Evolutionary conservation across 1,140 invertebrate genomes (phyloP).

Genomic region (Cephus cinctus): DNA sequence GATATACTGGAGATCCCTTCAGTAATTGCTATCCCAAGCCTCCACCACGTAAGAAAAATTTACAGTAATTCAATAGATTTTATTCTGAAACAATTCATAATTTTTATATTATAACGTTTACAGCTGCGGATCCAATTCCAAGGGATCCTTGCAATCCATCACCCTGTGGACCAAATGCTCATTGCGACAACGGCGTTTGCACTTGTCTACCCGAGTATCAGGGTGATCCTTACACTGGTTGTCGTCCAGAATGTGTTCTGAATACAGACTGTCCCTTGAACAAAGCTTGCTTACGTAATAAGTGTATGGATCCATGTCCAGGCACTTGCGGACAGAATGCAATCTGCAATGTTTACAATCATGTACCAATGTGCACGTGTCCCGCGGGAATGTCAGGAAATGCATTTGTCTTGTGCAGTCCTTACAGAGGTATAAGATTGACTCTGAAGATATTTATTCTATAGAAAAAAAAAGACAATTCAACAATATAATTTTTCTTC

Average conservation of each 20-base stretch:
- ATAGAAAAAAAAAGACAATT: background rate
- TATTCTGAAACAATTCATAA: slow-evolving; percentile 20
- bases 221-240: slow-evolving; percentile 67
- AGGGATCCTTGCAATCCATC: slow-evolving; percentile 44
- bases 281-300: too few species aligned
- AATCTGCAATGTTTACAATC: slow-evolving; percentile 64
- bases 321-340: slow-evolving; percentile 67
- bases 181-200: slow-evolving; percentile 59
- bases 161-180: slow-evolving; percentile 53
- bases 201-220: slow-evolving; percentile 65
- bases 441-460: background rate
- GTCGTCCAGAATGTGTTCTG: too few species aligned
- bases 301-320: too few species aligned
- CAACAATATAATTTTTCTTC: background rate
- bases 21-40: slow-evolving; percentile 45
- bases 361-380: slow-evolving; percentile 66
- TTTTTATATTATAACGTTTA: slow-evolving; percentile 38
- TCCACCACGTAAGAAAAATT: slow-evolving; percentile 26
- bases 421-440: slow-evolving; percentile 34
- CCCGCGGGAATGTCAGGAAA: slow-evolving; percentile 57
- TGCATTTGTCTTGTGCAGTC: slow-evolving; percentile 55
- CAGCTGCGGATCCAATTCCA: slow-evolving; percentile 15
- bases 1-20: slow-evolving; percentile 57
- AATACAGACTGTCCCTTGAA: too few species aligned
- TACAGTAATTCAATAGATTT: slow-evolving; percentile 36